Percentiles rank a stretch among this genome's conserved stretches.
Conservation (phyloP, 2,113 vertebrate genomes). For the Cygnus buccinator region DNA sequence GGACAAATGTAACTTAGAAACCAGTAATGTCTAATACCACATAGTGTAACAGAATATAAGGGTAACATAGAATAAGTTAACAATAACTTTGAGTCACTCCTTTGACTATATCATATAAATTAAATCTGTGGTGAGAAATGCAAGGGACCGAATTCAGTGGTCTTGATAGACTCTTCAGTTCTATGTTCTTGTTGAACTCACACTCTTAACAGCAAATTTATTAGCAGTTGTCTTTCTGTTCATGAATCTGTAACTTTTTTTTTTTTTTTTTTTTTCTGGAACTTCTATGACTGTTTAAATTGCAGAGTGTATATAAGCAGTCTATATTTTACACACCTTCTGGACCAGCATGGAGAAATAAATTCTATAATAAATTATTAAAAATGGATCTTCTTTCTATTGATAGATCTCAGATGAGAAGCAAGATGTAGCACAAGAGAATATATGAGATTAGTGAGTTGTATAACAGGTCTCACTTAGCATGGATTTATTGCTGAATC, state of each 20-base stretch:
- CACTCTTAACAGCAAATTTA: neutral
- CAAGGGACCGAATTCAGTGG: neutral
- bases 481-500: neutral
- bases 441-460: neutral
- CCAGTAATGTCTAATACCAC: neutral
- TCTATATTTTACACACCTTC: neutral
- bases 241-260: neutral
- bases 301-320: neutral
- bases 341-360: slow-evolving; percentile 5
- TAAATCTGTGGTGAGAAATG: neutral
- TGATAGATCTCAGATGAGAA: slow-evolving; percentile 10
- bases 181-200: neutral
- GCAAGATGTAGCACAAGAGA: slow-evolving; percentile 22
- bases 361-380: slow-evolving; percentile 41
- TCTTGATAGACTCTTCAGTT: neutral
- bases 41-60: neutral
- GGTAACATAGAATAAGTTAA: neutral
- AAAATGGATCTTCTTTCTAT: slow-evolving; percentile 1
- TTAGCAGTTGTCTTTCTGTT: neutral
- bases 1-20: neutral
- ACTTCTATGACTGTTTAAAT: neutral
- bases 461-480: slow-evolving; percentile 10
- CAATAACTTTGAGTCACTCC: neutral
- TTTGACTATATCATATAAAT: neutral
- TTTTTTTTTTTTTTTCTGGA: neutral